Evolutionary conservation across 2,113 vertebrate genomes (phyloP).

Genomic region (Protobothrops flavoviridis): DNA sequence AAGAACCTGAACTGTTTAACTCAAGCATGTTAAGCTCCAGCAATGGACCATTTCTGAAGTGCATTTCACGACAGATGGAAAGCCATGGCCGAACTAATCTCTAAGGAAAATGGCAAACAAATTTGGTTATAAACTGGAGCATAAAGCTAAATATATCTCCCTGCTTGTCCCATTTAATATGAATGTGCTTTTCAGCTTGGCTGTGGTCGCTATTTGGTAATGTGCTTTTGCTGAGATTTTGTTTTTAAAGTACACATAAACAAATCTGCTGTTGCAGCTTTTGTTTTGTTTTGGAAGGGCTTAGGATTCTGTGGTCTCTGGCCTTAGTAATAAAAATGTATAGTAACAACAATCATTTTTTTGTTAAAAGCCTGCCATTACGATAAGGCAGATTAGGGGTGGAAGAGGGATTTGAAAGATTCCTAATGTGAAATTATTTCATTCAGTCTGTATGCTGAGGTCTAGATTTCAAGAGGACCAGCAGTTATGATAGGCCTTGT

Average conservation of each 20-base stretch:
- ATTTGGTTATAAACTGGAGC: conserved; percentile 20
- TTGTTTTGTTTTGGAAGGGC: background rate
- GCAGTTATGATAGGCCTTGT: background rate
- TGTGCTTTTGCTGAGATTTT: background rate
- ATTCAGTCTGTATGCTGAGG: too few relatives aligned
- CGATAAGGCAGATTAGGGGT: background rate
- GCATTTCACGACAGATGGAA: background rate
- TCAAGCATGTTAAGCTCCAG: accelerated
- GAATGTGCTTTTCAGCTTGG: background rate
- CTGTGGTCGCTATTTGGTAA: background rate
- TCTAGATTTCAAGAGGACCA: too few relatives aligned
- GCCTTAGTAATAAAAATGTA: background rate
- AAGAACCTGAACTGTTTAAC: background rate
- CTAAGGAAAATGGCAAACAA: conserved; percentile 4
- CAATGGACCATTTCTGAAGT: background rate
- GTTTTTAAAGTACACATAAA: background rate
- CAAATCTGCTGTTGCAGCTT: background rate
- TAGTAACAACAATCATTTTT: background rate
- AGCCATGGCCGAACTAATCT: conserved; percentile 12
- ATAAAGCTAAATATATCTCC: conserved; percentile 17
- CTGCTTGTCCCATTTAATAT: background rate
- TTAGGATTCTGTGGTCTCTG: background rate
- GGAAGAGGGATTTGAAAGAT: background rate
- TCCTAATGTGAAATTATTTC: background rate
- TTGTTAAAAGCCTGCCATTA: background rate